phyloP scores from a whole-genome alignment of 2,888 invertebrate genomes.

The Drosophila atroscutellata region DNA sequence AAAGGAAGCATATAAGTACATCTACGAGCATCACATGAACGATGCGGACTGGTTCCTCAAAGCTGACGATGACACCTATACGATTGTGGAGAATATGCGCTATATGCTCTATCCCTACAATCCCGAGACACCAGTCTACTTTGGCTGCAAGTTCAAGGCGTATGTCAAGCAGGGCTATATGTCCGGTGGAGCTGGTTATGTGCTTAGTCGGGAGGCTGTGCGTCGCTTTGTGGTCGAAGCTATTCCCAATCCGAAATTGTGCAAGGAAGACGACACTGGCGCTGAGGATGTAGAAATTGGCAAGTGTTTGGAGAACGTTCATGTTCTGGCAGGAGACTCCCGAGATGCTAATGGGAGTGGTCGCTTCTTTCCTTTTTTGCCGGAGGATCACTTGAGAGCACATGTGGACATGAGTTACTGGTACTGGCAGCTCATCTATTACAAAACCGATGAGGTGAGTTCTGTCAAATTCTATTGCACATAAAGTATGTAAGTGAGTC shows the following conservation, averaged over 20 bases:
- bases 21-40: slow-evolving; percentile 23
- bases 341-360: slow-evolving; percentile 93
- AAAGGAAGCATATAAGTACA: slow-evolving; percentile 23
- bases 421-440: slow-evolving; percentile 98
- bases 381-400: slow-evolving; percentile 93
- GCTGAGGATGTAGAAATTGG: slow-evolving; percentile 85
- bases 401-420: slow-evolving; percentile 91
- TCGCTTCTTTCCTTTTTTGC: slow-evolving; percentile 97
- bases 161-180: slow-evolving; percentile 28
- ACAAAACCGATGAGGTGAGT: slow-evolving; percentile 90
- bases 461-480: background rate
- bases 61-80: slow-evolving; percentile 31
- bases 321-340: slow-evolving; percentile 94
- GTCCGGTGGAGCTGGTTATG: slow-evolving; percentile 33
- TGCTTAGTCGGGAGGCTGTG: slow-evolving; percentile 20
- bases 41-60: slow-evolving; percentile 34
- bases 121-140: slow-evolving; percentile 19
- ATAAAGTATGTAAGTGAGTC: background rate
- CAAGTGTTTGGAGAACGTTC: slow-evolving; percentile 90
- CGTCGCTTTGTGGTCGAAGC: slow-evolving; percentile 26
- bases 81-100: slow-evolving; percentile 21
- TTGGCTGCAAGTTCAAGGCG: slow-evolving; percentile 23
- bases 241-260: slow-evolving; percentile 6
- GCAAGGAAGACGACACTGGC: background rate
- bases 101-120: slow-evolving; percentile 27